Base-by-base conservation (phyloP, 1,140 invertebrate genomes). In the Rhagoletis pomonella region DNA sequence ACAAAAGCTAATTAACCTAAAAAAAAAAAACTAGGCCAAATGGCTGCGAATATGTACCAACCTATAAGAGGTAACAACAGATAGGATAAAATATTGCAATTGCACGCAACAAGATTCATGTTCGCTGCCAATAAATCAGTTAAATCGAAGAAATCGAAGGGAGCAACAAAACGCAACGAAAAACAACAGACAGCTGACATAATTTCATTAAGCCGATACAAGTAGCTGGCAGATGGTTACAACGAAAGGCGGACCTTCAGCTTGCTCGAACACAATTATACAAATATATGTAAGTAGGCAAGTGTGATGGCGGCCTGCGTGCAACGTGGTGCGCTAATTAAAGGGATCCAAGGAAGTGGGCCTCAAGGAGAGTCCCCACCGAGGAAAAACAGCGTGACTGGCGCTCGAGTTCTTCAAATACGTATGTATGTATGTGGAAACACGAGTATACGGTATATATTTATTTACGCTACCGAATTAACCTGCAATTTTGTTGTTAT, bases 191-290 rank as follows among this genome's bases (percentile, higher is more conserved):
- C 73, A 81, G 19, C 73, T 81, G 73, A 81, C 73, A 81, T 81
- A 81, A 81, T 81, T 81, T 81, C 73, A 81, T 81, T 81, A 81
- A 81, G 55, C 19, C 42, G 73, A 81, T 81, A 81, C 73, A 81
- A 81, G 73, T n/a, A 55, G n/a, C 47, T 81, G 73, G 73, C 73
- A 29, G 73, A 2, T 58, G 7, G 7, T 3, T 47, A n/a, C 44
- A 4, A n/a, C 19, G 73, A 81, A 81, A 58, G 73, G 47, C 73
- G 73, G 73, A 55, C 6, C 73, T 50, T 50, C 14, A 55, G 10
- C 4, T 17, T 62, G 14, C 47, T 0, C 44, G 50, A 14, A 19
- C 73, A 55, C 44, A 55, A 9, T 5, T 4, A 81, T 47, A 44
- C 73, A 12, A 5, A 3, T 17, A 47, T 81, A 81, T 81, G 69